phyloP scores from a whole-genome alignment of 2,797 vertebrate species.

The Muscicapa striata region DNA sequence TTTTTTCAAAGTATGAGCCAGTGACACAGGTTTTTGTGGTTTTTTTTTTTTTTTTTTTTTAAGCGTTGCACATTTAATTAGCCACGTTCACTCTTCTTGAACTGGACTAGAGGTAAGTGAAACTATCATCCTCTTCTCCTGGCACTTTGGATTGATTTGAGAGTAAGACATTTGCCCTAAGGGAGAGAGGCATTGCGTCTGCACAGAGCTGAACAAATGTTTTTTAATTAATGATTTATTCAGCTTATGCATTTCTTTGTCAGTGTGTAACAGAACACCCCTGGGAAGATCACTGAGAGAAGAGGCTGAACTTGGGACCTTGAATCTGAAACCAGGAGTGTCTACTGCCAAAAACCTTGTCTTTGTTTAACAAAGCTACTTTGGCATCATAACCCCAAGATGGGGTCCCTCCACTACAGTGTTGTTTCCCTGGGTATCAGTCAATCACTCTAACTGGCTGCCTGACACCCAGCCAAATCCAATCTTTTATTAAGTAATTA shows the following conservation, averaged over 20 bases:
- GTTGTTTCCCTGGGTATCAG: background rate
- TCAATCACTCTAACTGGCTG: background rate
- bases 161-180: conserved; percentile 12
- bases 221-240: conserved; percentile 68
- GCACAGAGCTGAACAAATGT: conserved; percentile 11
- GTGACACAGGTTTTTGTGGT: background rate
- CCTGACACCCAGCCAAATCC: conserved; percentile 5
- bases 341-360: background rate
- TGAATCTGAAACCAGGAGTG: conserved; percentile 22
- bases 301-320: conserved; percentile 41
- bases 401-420: background rate
- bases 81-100: background rate
- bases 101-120: background rate
- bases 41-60: background rate
- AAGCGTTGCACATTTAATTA: background rate
- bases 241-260: conserved; percentile 43
- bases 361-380: background rate
- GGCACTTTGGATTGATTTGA: conserved; percentile 16
- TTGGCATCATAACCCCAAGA: accelerated
- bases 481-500: conserved; percentile 47
- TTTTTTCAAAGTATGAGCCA: background rate
- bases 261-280: background rate
- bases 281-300: conserved; percentile 35
- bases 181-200: background rate
- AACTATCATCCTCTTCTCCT: background rate